phyloP scores from a whole-genome alignment of 2,888 invertebrate species.

The Conistra vaccinii region DNA sequence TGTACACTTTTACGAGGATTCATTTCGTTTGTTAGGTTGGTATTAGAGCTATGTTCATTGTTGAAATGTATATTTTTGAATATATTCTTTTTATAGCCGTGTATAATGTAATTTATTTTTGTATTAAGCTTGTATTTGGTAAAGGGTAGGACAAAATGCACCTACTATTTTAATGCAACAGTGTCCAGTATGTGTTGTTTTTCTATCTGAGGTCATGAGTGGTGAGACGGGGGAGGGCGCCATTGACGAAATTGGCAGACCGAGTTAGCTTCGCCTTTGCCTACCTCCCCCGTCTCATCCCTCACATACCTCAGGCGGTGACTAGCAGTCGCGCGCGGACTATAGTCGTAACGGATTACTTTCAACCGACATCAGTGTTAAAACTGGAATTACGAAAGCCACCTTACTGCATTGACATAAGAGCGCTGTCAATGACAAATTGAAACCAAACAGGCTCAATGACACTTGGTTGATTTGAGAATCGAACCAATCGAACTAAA shows the following conservation, averaged over 20 bases:
- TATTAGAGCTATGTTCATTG: neutral
- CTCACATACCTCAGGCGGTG: too few relatives aligned
- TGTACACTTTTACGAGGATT: conserved; percentile 38
- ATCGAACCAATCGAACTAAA: too few relatives aligned
- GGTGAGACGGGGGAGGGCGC: too few relatives aligned
- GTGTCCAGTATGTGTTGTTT: neutral
- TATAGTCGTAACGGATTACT: neutral
- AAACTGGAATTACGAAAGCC: neutral
- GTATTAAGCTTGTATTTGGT: neutral
- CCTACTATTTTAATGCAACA: too few relatives aligned
- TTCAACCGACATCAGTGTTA: neutral
- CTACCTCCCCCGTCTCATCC: too few relatives aligned
- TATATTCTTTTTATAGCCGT: conserved; percentile 12
- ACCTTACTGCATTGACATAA: neutral
- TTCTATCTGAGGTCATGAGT: too few relatives aligned
- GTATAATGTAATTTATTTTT: conserved; percentile 5
- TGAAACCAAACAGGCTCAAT: neutral
- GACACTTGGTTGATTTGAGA: too few relatives aligned
- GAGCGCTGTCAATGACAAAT: neutral
- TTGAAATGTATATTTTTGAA: conserved; percentile 1
- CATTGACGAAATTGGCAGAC: too few relatives aligned
- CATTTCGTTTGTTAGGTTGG: conserved; percentile 27
- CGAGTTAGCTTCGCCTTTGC: too few relatives aligned
- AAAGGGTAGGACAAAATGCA: neutral
- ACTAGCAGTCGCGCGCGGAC: too few relatives aligned